Percentiles rank a stretch among this genome's conserved stretches.
Evolutionary conservation across 2,113 vertebrate species (phyloP).

Genomic region (Reinhardtius hippoglossoides): DNA sequence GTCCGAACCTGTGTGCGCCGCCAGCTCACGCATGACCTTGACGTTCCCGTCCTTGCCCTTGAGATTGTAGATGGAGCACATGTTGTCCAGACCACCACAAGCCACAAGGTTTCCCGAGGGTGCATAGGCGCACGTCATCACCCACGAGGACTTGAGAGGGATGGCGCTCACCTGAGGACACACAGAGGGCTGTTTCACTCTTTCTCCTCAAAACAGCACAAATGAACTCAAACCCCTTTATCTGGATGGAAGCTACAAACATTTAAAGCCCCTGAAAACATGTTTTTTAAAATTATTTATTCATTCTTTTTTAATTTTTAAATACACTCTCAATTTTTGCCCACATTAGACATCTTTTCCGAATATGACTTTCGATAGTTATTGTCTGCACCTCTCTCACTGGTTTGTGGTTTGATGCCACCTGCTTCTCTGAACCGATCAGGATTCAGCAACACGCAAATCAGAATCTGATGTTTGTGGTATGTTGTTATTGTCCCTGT

Average conservation of each 20-base stretch:
- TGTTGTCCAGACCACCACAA: conserved; percentile 97
- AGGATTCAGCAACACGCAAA: background rate
- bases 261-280: background rate
- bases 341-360: no score
- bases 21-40: conserved; percentile 96
- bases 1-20: conserved; percentile 89
- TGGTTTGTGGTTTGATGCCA: background rate
- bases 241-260: background rate
- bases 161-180: conserved; percentile 92
- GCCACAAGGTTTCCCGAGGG: conserved; percentile 97
- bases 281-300: no score
- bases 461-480: background rate
- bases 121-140: conserved; percentile 98
- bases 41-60: conserved; percentile 95
- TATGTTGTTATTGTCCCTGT: no score
- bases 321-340: background rate
- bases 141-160: conserved; percentile 97
- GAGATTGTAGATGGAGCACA: conserved; percentile 98
- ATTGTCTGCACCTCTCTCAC: no score
- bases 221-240: background rate
- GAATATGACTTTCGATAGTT: no score
- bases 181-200: background rate
- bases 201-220: background rate
- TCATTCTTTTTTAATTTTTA: no score
- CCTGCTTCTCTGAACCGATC: background rate